Evolutionary conservation across 2,797 vertebrate genomes (phyloP), one percentile per base, ranked within the genome.

Genomic region (Nannoperca obscura): DNA sequence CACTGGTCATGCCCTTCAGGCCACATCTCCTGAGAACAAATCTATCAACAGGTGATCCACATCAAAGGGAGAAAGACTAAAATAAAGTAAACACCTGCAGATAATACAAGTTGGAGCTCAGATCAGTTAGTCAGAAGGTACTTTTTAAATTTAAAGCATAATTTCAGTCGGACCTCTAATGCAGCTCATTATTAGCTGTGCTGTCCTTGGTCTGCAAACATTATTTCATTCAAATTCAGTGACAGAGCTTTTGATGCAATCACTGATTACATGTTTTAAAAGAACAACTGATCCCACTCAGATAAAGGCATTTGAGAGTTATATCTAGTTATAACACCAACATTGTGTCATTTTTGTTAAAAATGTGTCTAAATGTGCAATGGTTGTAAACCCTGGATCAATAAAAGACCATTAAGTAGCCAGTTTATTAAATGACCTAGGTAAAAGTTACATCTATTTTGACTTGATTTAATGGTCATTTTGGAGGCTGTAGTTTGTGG

Each of bases 1-100:
- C 90, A 94, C 80, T 94, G 84, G 82, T 62, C 27, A 64, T 66
- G 85, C 49, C 84, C 76, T 14, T 12, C 54, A 80, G 84, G 64
- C 71, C 83, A 53, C 76, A 71, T 61, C 50, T 46, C n/a, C 27
- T 47, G 24, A 74, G 3, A n/a, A 20, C 38, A 32, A 24, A 50
- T 38, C 7, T 1, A 14, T 52, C 2, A 47, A 20, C 40, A 58
- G 70, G 52, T 24, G 15, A 65, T 20, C 30, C 19, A 40, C 57
- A 50, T 44, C 27, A 57, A 24, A 6, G 4, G 32, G 5, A 47
- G 6, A 40, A 49, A 57, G 20, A 55, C n/a, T 11, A 7, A 22
- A 62, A 60, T 4, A 34, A 62, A 59, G 10, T 10, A 30, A 57
- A 47, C 20, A 50, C 13, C 15, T 34, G 30, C 20, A 69, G 34